Conservation (phyloP, 2,888 invertebrate genomes). For the Meteorus colon region DNA sequence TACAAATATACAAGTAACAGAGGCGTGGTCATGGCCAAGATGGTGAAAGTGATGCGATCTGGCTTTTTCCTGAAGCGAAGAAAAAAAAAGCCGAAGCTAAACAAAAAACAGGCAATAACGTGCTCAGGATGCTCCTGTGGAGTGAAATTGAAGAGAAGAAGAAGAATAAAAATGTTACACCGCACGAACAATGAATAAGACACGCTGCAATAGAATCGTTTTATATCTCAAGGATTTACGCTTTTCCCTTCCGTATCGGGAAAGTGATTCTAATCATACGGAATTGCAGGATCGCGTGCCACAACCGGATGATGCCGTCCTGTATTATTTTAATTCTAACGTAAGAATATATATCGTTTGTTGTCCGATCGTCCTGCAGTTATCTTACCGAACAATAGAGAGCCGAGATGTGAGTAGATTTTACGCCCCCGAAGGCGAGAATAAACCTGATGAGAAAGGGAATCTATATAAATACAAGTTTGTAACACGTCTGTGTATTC, state of each 20-base stretch:
- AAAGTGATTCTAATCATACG: slow-evolving; percentile 62
- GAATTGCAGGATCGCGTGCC: slow-evolving; percentile 52
- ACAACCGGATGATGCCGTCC: slow-evolving; percentile 37
- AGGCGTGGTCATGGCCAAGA: slow-evolving; percentile 49
- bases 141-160: slow-evolving; percentile 6
- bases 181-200: slow-evolving; percentile 10
- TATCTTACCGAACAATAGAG: slow-evolving; percentile 25
- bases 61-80: slow-evolving; percentile 50
- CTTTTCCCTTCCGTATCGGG: slow-evolving; percentile 52
- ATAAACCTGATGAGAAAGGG: not conserved
- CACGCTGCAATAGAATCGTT: not conserved
- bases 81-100: slow-evolving; percentile 15
- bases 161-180: not conserved
- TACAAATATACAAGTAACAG: slow-evolving; percentile 36
- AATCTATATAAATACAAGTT: not conserved
- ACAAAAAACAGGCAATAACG: not conserved
- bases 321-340: slow-evolving; percentile 27
- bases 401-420: not conserved
- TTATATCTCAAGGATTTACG: slow-evolving; percentile 27
- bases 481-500: not conserved
- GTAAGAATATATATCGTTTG: not conserved
- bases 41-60: slow-evolving; percentile 65
- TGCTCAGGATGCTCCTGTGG: slow-evolving; percentile 2
- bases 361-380: not conserved
- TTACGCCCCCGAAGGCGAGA: slow-evolving; percentile 24